Percentiles rank a stretch among this genome's conserved stretches.
These are phyloP conservation scores for Andrena minutula DNA, from an alignment of 2,888 invertebrate genomes.

Conservation along the genomic window DNA sequence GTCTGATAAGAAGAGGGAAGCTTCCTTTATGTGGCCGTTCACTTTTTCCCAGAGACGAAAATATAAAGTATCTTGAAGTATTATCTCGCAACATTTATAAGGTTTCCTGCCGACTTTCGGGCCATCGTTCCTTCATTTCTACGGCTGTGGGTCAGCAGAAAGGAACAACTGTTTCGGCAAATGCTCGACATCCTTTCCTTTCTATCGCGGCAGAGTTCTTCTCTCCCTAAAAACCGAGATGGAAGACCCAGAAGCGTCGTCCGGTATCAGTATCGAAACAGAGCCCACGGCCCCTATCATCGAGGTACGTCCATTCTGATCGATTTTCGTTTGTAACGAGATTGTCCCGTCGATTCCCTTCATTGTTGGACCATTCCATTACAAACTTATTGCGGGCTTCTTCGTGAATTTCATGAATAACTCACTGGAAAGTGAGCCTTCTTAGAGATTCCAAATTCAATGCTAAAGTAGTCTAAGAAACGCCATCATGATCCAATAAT, in stretches of 20 bases:
- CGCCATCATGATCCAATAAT: background rate
- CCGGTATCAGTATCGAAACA: constrained; percentile 84
- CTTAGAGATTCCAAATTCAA: too few species aligned
- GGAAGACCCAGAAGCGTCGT: constrained; percentile 85
- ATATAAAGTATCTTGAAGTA: constrained; percentile 4
- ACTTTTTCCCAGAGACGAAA: background rate
- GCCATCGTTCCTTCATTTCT: constrained; percentile 92
- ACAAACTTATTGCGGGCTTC: too few species aligned
- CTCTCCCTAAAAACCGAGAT: constrained; percentile 90
- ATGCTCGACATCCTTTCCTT: constrained; percentile 75
- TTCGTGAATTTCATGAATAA: too few species aligned
- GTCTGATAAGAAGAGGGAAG: background rate
- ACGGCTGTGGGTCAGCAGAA: constrained; percentile 86
- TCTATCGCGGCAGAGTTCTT: constrained; percentile 90
- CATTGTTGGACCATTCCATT: background rate
- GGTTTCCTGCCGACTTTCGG: constrained; percentile 93
- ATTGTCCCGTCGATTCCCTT: background rate
- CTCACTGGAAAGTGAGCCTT: too few species aligned
- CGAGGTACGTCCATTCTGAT: constrained; percentile 83
- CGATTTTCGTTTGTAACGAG: background rate
- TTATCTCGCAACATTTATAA: constrained; percentile 74
- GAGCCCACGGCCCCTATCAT: constrained; percentile 85
- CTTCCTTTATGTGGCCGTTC: background rate
- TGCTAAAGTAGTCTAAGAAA: too few species aligned
- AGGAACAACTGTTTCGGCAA: constrained; percentile 69